Evolutionary conservation across 1,140 invertebrate genomes (phyloP).

Genomic region (Caenorhabditis tropicalis): DNA sequence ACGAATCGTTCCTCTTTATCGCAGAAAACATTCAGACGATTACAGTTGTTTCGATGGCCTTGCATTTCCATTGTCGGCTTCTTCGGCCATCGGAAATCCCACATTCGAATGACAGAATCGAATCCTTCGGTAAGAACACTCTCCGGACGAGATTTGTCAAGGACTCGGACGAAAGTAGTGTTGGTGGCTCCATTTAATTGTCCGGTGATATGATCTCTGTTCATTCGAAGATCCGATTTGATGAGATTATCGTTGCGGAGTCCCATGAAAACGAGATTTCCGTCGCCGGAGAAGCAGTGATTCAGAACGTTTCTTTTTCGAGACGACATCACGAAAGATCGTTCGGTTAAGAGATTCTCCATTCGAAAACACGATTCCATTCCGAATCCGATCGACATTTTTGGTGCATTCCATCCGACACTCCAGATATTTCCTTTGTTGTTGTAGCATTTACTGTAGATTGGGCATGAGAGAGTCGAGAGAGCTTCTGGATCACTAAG

Average conservation of each 20-base stretch:
- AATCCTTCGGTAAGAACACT: constrained; percentile 17
- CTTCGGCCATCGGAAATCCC: constrained; percentile 34
- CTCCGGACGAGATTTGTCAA: not conserved
- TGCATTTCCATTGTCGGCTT: constrained; percentile 11
- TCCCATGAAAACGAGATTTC: constrained; percentile 8
- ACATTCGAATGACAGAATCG: not conserved
- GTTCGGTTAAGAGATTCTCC: not conserved
- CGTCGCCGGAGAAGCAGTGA: constrained; percentile 12
- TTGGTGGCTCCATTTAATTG: not conserved
- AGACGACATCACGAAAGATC: not conserved
- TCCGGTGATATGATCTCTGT: constrained; percentile 22
- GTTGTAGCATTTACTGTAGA: not conserved
- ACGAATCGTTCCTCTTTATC: constrained; percentile 35
- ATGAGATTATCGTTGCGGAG: not conserved
- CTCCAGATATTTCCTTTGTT: constrained; percentile 34
- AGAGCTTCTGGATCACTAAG: not conserved
- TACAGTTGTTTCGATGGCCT: not conserved
- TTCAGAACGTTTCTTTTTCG: not conserved
- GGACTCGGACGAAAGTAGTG: not conserved
- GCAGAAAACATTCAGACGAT: constrained; percentile 23
- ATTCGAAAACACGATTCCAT: constrained; percentile 1
- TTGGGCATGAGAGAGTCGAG: not conserved
- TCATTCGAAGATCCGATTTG: constrained; percentile 32
- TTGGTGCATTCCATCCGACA: constrained; percentile 19
- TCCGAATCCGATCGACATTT: constrained; percentile 25